Percentiles rank a stretch among this genome's conserved stretches.
Evolutionary conservation across 92 coral and sea anemone genomes (phyloP).

Genomic region (Paragorgia papillata): DNA sequence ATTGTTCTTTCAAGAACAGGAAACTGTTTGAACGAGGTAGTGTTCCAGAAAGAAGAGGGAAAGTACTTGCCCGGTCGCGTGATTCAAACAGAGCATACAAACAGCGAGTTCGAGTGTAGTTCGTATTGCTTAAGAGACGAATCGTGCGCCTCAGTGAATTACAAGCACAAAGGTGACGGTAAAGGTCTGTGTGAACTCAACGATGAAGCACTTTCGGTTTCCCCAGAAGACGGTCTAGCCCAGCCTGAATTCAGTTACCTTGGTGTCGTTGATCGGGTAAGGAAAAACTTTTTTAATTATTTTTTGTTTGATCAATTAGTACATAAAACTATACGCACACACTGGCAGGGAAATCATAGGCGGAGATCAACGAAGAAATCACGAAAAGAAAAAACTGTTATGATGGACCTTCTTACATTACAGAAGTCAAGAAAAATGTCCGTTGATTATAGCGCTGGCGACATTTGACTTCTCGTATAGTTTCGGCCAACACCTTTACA

Average conservation of each 20-base stretch:
- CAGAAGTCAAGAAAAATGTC: too few species aligned
- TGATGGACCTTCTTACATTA: too few species aligned
- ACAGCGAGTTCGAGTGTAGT: constrained; percentile 20
- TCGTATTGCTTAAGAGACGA: not conserved
- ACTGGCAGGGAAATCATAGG: too few species aligned
- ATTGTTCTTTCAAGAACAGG: not conserved
- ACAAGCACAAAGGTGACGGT: not conserved
- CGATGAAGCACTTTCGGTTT: not conserved
- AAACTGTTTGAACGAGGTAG: not conserved
- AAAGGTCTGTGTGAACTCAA: too few species aligned
- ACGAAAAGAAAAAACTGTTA: too few species aligned
- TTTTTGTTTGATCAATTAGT: too few species aligned
- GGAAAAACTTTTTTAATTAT: too few species aligned
- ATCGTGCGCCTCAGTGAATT: constrained; percentile 11
- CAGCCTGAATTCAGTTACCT: not conserved
- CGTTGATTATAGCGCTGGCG: too few species aligned
- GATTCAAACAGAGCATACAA: not conserved
- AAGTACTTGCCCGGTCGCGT: not conserved
- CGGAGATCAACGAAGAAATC: too few species aligned
- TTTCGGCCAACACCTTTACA: too few species aligned
- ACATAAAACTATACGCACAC: too few species aligned
- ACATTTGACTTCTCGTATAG: too few species aligned
- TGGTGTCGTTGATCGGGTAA: constrained; percentile 1
- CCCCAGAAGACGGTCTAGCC: not conserved
- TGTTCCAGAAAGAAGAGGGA: constrained; percentile 1